Conservation (phyloP, 2,797 vertebrate species). For the Hypotaenidia okinawae region DNA sequence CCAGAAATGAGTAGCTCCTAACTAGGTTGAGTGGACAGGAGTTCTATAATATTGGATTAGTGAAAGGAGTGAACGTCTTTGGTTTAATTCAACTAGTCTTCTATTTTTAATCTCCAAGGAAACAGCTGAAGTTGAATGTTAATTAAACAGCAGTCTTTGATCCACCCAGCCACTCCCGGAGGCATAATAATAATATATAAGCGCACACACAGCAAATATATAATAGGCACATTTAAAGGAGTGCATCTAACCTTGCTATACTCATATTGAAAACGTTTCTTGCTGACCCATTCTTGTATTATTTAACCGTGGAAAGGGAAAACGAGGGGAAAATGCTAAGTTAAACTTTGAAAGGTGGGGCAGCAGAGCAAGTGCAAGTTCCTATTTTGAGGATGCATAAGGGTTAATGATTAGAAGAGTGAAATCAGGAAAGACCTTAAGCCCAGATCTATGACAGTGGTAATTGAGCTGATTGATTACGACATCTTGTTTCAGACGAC, state of each 20-base stretch:
- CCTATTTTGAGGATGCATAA: conserved; percentile 39
- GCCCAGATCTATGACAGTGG: conserved; percentile 81
- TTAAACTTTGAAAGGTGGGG: conserved; percentile 14
- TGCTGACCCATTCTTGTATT: background rate
- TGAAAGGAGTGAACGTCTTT: conserved; percentile 27
- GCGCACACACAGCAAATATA: conserved; percentile 1
- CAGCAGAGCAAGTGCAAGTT: background rate
- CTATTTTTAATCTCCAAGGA: conserved; percentile 68
- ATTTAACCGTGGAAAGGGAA: background rate
- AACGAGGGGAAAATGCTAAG: background rate
- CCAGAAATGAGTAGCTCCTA: conserved; percentile 9
- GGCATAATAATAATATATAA: conserved; percentile 66
- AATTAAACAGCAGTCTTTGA: conserved; percentile 71
- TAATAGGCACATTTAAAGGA: conserved; percentile 45
- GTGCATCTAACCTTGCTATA: background rate
- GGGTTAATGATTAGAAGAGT: conserved; percentile 77
- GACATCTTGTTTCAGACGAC: conserved; percentile 83
- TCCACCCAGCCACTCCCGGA: conserved; percentile 62
- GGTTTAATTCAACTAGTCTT: conserved; percentile 59
- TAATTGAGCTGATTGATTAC: conserved; percentile 94
- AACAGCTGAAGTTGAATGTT: conserved; percentile 67
- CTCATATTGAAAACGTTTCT: background rate
- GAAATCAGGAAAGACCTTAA: conserved; percentile 80
- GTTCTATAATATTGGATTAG: conserved; percentile 18
- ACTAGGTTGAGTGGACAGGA: background rate